phyloP scores from a whole-genome alignment of 1,140 invertebrate genomes.

The Homalodisca vitripennis region DNA sequence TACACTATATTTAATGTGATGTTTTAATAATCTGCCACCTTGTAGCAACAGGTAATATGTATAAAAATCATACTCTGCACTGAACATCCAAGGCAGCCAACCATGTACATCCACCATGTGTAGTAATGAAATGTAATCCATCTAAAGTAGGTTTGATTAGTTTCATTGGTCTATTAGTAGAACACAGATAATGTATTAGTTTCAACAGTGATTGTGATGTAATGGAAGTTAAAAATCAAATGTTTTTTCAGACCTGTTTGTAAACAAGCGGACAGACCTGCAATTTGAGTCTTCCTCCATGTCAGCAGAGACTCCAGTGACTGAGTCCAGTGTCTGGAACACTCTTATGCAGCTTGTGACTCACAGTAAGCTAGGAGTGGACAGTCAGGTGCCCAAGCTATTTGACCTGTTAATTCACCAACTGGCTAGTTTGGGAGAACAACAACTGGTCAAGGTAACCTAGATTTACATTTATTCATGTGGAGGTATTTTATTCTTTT shows the following conservation, averaged over 20 bases:
- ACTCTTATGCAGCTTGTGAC: not conserved
- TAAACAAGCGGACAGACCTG: constrained; percentile 5
- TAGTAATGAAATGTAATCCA: too few relatives aligned
- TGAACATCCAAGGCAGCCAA: too few relatives aligned
- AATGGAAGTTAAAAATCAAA: not conserved
- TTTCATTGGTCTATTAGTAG: too few relatives aligned
- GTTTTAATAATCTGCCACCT: too few relatives aligned
- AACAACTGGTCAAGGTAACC: constrained; percentile 35
- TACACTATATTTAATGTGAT: too few relatives aligned
- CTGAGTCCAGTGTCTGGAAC: not conserved
- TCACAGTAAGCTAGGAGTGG: constrained; percentile 43
- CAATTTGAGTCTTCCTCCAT: not conserved
- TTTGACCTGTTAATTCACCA: constrained; percentile 42
- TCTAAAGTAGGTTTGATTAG: too few relatives aligned
- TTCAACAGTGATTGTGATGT: not conserved
- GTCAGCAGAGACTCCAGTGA: not conserved
- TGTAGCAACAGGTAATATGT: too few relatives aligned
- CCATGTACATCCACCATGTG: too few relatives aligned
- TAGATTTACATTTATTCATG: too few relatives aligned
- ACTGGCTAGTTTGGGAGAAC: constrained; percentile 41
- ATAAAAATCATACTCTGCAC: too few relatives aligned
- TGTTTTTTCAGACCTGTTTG: constrained; percentile 4
- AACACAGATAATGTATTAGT: too few relatives aligned
- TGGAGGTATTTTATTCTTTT: too few relatives aligned
- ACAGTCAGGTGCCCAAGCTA: constrained; percentile 4